Conservation (phyloP, 1,140 invertebrate species). For the Cherax quadricarinatus region DNA sequence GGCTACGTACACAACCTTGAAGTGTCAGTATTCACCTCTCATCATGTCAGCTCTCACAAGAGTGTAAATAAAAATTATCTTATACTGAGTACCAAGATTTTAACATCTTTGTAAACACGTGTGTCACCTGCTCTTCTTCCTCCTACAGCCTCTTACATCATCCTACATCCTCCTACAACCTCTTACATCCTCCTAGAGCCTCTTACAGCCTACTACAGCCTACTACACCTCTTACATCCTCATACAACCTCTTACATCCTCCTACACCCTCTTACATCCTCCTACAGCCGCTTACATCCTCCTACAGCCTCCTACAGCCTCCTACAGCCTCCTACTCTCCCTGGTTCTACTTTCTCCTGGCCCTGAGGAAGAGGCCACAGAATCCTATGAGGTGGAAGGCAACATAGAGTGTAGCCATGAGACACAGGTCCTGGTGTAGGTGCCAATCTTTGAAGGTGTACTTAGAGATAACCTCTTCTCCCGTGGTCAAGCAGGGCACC, state of each 20-base stretch:
- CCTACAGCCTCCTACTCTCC: no score
- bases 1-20: no score
- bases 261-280: no score
- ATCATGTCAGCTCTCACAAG: no score
- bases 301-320: neutral
- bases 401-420: conserved; percentile 37
- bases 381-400: conserved; percentile 51
- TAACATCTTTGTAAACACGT: no score
- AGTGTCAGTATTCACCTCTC: no score
- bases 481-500: conserved; percentile 38
- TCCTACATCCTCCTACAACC: neutral
- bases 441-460: conserved; percentile 32
- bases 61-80: no score
- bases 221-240: no score
- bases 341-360: conserved; percentile 5
- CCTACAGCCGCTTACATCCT: neutral
- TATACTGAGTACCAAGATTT: no score
- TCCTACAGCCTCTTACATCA: no score
- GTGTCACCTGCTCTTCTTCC: no score
- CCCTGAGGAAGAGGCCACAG: conserved; percentile 17
- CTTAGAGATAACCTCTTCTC: conserved; percentile 34
- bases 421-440: conserved; percentile 33
- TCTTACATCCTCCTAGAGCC: neutral
- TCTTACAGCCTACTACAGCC: no score
- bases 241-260: neutral